A percentile compares a stretch with the other conserved stretches of the same genome.
Evolutionary conservation across 2,888 invertebrate genomes (phyloP).

Genomic region (Dynastes tityus): DNA sequence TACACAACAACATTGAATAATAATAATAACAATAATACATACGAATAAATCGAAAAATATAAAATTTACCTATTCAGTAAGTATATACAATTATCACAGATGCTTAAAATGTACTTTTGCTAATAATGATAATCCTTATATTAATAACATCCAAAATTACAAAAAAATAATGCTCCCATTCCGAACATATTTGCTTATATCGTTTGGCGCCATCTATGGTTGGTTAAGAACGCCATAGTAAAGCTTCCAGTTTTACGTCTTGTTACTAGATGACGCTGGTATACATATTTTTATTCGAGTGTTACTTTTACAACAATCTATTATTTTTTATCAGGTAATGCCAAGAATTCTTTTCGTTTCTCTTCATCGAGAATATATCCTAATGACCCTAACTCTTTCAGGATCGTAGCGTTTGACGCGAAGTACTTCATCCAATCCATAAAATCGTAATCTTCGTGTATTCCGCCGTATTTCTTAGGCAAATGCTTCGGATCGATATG

Average conservation of each 20-base stretch:
- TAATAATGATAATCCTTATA: not conserved
- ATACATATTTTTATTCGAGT: too few species aligned
- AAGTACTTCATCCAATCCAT: constrained; percentile 82
- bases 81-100: constrained; percentile 28
- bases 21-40: not conserved
- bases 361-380: constrained; percentile 69
- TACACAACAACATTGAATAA: not conserved
- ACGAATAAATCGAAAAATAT: not conserved
- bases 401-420: constrained; percentile 73
- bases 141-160: too few species aligned
- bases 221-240: too few species aligned
- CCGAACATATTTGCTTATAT: too few species aligned
- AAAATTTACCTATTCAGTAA: not conserved
- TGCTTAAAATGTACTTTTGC: not conserved
- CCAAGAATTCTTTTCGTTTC: constrained; percentile 4
- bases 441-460: constrained; percentile 81
- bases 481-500: constrained; percentile 81
- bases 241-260: too few species aligned
- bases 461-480: constrained; percentile 78
- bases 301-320: not conserved
- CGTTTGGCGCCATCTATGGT: too few species aligned
- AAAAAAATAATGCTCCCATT: too few species aligned
- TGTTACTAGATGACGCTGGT: too few species aligned
- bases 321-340: not conserved
- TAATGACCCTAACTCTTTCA: constrained; percentile 76